Evolutionary conservation across 2,888 invertebrate species (phyloP), one percentile per base, ranked within the genome.

Genomic region (Plutella xylostella): DNA sequence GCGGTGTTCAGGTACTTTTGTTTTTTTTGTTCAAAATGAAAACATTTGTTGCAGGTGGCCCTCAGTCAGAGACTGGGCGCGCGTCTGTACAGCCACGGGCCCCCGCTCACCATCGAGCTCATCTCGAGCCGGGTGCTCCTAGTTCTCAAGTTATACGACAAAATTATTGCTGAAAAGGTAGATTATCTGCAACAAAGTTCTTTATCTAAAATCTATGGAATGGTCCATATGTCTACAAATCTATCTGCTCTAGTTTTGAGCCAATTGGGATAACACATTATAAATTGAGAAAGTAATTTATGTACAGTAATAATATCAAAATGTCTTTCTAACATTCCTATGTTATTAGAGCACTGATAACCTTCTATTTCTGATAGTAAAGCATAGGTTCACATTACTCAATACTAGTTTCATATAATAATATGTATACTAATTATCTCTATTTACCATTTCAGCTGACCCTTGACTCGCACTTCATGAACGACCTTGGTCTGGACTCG

Each of bases 121-220:
- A 92, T 97, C 76, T 82, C 88, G 70, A 92, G 94, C 72, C 89
- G 99, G 72, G 96, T 98, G 56, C 85, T 97, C 63, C 91, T 99
- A 80, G 96, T 98, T 55, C 90, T 99, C 65, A 93, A 94, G 86
- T 90, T 98, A 59, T 99, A 96, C 87, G 99, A 99, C 88, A 99
- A 99, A 91, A 87, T 98, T 84, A 89, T 93, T 68, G 91, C 94
- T 57, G 87, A 89, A 63, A 95, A 97, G 95, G 97, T 98, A 93
- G 85, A 57, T 39, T 33, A 7, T 11, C 33, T 4, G n/a, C n/a
- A n/a, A n/a, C n/a, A n/a, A 19, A 37, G 19, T 33, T n/a, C 33
- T 17, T n/a, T 15, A 33, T 14, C 33, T n/a, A 33, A 33, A 33
- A 15, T 4, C 14, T 15, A 7, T 3, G 2, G n/a, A 33, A 17